Evolutionary conservation across 1,140 invertebrate genomes (phyloP), one percentile per base, ranked within the genome.

Genomic region (Lucilia cuprina): DNA sequence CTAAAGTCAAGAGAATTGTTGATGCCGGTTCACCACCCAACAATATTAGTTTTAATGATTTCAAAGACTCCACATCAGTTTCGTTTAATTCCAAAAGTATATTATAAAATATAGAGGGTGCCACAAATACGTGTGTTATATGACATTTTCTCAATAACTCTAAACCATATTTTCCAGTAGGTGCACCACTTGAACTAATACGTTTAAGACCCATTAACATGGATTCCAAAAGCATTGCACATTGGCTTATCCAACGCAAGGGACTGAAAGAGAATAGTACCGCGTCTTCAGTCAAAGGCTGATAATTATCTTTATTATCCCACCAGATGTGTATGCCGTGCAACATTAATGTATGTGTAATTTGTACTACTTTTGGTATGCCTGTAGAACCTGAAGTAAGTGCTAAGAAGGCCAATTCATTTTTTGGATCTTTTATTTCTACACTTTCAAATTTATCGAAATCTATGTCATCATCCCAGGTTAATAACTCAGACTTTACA

Each of bases 301-400:
- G 21, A 50, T 55, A 41, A 19, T 78, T 19, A 5, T 14, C 35
- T 10, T 41, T 34, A 30, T 84, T 74, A 50, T 65, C 41, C 60
- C 60, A 82, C 78, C 60, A 84, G n/a, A 35, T 74, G 0, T 14
- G 35, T 10, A 82, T 55, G n/a, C 78, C 84, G 35, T 82, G 30
- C 17, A 82, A n/a, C 12, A 84, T n/a, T 19, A 84, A 21, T 2
- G 80, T 14, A 50, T 84, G 84, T 2, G 60, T 74, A 41, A 82
- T 25, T 34, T 82, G 13, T 35, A 80, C 80, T 1, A 82, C 49
- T 55, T 84, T 84, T 17, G 84, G 84, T 35, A 80, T 14, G 17
- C 84, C 84, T 14, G 80, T 84, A 30, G 84, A 74, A 5, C 84
- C 84, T 4, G 84, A 84, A 10, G 84, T 84, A 7, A 82, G 34